Conservation (phyloP, 2,113 vertebrate species). For the Gymnocephalus cernua region DNA sequence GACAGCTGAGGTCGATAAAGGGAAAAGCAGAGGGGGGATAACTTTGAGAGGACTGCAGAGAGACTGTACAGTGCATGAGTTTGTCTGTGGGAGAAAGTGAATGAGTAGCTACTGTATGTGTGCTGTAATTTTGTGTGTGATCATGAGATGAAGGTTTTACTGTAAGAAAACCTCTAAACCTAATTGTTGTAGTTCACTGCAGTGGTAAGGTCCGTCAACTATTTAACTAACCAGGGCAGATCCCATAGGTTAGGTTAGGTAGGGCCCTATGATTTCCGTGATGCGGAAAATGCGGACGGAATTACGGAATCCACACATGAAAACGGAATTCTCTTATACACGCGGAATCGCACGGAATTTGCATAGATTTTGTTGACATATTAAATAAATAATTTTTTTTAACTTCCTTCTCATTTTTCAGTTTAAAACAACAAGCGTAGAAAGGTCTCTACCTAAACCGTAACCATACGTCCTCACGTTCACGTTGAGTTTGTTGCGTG, state of each 20-base stretch:
- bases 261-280: too few species aligned
- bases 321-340: too few species aligned
- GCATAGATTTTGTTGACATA: too few species aligned
- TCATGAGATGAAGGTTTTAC: neutral
- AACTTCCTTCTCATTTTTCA: too few species aligned
- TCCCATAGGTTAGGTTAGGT: neutral
- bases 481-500: too few species aligned
- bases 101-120: neutral
- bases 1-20: conserved; percentile 58
- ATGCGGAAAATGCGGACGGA: too few species aligned
- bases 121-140: neutral
- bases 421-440: too few species aligned
- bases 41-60: conserved; percentile 33
- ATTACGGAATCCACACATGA: too few species aligned
- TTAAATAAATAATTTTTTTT: too few species aligned
- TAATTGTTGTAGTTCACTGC: neutral
- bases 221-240: neutral
- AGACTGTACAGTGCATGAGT: neutral
- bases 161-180: neutral
- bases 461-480: too few species aligned
- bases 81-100: neutral
- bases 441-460: too few species aligned
- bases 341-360: too few species aligned
- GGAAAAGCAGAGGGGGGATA: conserved; percentile 20
- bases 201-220: conserved; percentile 6